phyloP scores from a whole-genome alignment of 1,140 invertebrate species.

The Cardiocondyla obscurior region DNA sequence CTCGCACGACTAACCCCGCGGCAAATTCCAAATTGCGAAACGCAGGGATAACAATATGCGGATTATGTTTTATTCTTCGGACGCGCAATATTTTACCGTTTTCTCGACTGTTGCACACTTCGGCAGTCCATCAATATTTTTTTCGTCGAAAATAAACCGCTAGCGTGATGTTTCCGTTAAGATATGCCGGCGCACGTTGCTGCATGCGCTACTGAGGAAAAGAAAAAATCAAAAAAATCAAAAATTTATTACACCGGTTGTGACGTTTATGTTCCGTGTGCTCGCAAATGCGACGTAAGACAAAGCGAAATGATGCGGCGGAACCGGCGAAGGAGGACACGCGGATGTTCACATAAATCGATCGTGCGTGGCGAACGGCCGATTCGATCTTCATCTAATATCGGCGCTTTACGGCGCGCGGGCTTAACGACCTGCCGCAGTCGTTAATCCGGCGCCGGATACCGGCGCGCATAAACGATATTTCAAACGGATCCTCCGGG shows the following conservation, averaged over 20 bases:
- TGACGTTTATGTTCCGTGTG: constrained; percentile 54
- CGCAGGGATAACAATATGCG: neutral
- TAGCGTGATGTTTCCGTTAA: neutral
- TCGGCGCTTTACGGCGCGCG: constrained; percentile 59
- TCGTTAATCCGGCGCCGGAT: constrained; percentile 71
- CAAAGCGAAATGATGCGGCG: constrained; percentile 27
- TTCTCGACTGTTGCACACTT: neutral
- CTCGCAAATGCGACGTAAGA: neutral
- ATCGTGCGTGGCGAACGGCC: neutral
- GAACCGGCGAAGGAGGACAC: neutral
- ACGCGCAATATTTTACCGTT: neutral
- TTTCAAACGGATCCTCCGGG: constrained; percentile 69
- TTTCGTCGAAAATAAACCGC: neutral
- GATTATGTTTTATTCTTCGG: neutral
- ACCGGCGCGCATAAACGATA: constrained; percentile 60
- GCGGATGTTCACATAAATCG: constrained; percentile 35
- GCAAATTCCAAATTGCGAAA: neutral
- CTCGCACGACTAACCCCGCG: neutral
- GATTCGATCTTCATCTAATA: constrained; percentile 69
- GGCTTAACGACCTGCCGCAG: constrained; percentile 71
- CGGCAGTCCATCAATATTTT: neutral
- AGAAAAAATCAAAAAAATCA: neutral
- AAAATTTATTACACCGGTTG: constrained; percentile 19
- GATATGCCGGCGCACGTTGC: neutral
- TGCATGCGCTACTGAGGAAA: neutral